phyloP scores from a whole-genome alignment of 2,113 vertebrate genomes.

The Prionailurus viverrinus region DNA sequence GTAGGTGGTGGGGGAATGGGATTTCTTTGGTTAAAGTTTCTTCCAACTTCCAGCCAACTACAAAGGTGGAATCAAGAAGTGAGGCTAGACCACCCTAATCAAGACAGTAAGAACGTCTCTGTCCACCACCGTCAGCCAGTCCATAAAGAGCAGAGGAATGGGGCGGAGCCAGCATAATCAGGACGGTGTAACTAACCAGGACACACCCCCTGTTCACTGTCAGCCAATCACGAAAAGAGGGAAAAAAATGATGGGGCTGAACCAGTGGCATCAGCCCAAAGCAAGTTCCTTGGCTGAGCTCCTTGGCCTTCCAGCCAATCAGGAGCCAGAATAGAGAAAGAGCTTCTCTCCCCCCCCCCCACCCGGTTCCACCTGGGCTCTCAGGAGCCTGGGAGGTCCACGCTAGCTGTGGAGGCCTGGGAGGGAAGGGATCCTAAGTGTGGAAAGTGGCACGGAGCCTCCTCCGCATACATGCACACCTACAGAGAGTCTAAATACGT shows the following conservation, averaged over 20 bases:
- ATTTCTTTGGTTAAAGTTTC: background rate
- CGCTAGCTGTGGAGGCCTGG: background rate
- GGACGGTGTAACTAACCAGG: background rate
- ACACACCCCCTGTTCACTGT: background rate
- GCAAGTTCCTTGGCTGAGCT: no score
- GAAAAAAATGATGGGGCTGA: background rate
- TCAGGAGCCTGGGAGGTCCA: background rate
- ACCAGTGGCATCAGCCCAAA: background rate
- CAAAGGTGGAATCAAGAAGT: background rate
- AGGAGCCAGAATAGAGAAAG: background rate
- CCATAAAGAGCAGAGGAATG: background rate
- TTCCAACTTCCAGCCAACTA: background rate
- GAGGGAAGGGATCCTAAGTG: background rate
- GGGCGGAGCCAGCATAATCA: background rate
- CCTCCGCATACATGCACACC: background rate
- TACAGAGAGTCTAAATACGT: background rate
- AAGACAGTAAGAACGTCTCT: background rate
- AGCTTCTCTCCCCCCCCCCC: accelerated
- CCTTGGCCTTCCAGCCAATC: background rate
- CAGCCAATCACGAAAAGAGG: background rate
- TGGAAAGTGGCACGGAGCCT: background rate
- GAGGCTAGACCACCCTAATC: background rate
- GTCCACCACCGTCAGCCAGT: background rate
- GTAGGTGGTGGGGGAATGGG: no score
- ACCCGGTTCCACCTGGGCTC: background rate